Evolutionary conservation across 2,113 vertebrate species (phyloP).

Genomic region (Zosterops borbonicus): DNA sequence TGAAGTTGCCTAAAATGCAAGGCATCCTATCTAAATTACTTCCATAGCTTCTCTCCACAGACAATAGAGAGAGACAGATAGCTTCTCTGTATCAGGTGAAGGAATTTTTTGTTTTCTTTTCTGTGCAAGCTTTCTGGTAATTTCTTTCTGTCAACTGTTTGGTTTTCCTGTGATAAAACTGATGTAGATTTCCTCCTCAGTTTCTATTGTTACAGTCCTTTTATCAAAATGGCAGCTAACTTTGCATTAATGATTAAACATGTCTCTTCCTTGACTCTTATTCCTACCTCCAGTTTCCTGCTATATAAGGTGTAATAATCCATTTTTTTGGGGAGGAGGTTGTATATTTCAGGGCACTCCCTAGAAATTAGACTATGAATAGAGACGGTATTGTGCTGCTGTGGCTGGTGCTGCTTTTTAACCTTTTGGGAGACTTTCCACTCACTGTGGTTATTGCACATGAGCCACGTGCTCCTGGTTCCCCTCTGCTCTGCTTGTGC

Average conservation of each 20-base stretch:
- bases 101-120: background rate
- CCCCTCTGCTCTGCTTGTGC: rapidly evolving
- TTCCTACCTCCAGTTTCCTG: background rate
- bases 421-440: background rate
- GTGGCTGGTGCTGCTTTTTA: background rate
- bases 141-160: background rate
- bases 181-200: background rate
- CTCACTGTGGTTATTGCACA: rapidly evolving
- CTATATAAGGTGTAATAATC: background rate
- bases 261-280: background rate
- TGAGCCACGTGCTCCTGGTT: background rate
- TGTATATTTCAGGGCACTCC: background rate
- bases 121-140: background rate
- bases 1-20: background rate
- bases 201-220: background rate
- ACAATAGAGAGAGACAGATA: background rate
- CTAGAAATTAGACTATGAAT: background rate
- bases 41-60: background rate
- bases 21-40: background rate
- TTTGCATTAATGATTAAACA: background rate
- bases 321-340: background rate
- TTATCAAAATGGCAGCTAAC: background rate
- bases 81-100: background rate
- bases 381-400: rapidly evolving
- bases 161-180: background rate